Conservation (phyloP, 2,113 vertebrate genomes). For the Thunnus maccoyii region DNA sequence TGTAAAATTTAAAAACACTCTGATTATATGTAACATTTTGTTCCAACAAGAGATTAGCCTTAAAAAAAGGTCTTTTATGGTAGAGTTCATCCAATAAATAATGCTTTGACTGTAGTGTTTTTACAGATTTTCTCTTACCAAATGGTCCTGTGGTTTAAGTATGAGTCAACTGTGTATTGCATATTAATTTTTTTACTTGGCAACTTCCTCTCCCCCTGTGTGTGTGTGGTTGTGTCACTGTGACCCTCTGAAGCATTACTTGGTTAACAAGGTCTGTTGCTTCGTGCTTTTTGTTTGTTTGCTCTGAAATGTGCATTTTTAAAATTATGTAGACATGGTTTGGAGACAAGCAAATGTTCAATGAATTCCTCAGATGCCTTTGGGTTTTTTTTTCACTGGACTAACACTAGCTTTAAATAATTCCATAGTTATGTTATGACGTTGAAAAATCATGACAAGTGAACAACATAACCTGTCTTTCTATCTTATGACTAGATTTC, state of each 20-base stretch:
- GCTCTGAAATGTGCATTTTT: neutral
- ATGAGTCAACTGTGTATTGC: constrained; percentile 1
- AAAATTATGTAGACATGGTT: neutral
- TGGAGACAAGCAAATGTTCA: neutral
- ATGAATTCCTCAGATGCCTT: neutral
- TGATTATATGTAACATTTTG: constrained; percentile 13
- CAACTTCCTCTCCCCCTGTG: neutral
- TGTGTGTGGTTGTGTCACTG: constrained; percentile 12
- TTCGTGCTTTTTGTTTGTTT: neutral
- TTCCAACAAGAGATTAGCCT: neutral
- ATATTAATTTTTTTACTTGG: neutral
- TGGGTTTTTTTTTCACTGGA: neutral
- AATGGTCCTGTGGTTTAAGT: constrained; percentile 12
- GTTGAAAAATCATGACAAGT: neutral
- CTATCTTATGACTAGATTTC: neutral
- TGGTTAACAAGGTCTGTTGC: neutral
- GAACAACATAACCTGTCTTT: constrained; percentile 2
- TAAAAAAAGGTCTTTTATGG: neutral
- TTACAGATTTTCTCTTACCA: neutral
- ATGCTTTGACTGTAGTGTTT: neutral
- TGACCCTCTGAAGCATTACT: neutral
- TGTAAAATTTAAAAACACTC: neutral
- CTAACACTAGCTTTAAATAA: neutral
- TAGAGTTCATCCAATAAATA: neutral
- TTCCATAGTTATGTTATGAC: constrained; percentile 4